A percentile compares a stretch with the other conserved stretches of the same genome.
Conservation (phyloP, 1,140 invertebrate genomes). For the Acarapis woodi region DNA sequence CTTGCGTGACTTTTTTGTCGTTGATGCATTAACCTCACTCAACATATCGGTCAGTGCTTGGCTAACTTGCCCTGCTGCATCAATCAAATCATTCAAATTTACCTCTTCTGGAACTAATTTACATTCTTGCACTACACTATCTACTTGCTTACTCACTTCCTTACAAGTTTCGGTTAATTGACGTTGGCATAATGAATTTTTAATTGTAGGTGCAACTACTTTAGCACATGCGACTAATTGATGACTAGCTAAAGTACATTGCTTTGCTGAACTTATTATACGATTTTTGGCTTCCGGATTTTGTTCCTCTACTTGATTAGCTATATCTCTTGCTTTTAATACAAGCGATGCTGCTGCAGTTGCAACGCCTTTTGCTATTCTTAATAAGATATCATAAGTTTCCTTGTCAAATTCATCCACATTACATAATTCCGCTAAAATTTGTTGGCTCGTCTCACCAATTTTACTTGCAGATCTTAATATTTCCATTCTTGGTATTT, state of each 20-base stretch:
- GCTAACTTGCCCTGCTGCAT: conserved; percentile 61
- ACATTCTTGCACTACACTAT: conserved; percentile 57
- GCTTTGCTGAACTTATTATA: conserved; percentile 80
- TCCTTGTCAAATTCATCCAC: conserved; percentile 37
- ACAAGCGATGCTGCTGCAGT: conserved; percentile 85
- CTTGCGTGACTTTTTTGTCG: conserved; percentile 18
- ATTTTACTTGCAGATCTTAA: conserved; percentile 76
- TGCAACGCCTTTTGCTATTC: conserved; percentile 75
- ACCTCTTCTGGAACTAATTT: conserved; percentile 15
- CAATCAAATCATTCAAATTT: conserved; percentile 39
- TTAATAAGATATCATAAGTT: conserved; percentile 41
- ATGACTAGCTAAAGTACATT: conserved; percentile 84
- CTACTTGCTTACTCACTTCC: conserved; percentile 70
- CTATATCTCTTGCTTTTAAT: conserved; percentile 71
- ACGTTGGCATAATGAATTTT: conserved; percentile 68
- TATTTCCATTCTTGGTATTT: conserved; percentile 69
- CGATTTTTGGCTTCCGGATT: conserved; percentile 33
- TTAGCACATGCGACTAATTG: conserved; percentile 92
- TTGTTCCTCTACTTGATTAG: conserved; percentile 41
- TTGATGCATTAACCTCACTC: conserved; percentile 34
- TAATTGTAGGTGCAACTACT: conserved; percentile 37
- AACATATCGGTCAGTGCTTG: conserved; percentile 62
- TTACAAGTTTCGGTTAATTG: conserved; percentile 70
- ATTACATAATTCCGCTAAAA: conserved; percentile 80
- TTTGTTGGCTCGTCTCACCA: conserved; percentile 74